These are phyloP conservation scores for Clarias gariepinus DNA, from an alignment of 2,113 vertebrate genomes.

Conservation along the genomic window DNA sequence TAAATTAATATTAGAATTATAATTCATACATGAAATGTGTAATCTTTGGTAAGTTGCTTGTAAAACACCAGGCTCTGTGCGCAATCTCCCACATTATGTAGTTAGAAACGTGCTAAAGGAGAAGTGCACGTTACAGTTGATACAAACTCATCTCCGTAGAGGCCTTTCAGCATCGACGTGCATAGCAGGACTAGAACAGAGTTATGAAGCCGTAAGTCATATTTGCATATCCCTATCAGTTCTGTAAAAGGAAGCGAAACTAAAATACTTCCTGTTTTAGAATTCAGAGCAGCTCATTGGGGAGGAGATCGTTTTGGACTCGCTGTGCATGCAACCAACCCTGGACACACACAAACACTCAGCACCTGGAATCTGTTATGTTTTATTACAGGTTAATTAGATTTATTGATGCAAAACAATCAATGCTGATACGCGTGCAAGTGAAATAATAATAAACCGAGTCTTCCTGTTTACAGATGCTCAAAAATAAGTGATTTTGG, in stretches of 20 bases:
- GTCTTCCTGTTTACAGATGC: not conserved
- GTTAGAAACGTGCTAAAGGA: not conserved
- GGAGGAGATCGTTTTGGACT: not conserved
- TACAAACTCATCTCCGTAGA: not conserved
- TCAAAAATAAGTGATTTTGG: not conserved
- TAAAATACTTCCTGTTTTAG: slow-evolving; percentile 49
- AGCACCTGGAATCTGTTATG: not conserved
- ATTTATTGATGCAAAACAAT: not conserved
- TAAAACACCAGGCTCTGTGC: too few relatives aligned
- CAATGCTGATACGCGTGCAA: not conserved
- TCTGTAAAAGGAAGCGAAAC: slow-evolving; percentile 52
- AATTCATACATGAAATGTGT: too few relatives aligned
- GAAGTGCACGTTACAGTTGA: not conserved
- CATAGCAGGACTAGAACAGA: not conserved
- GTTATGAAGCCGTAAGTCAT: not conserved
- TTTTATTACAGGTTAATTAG: not conserved
- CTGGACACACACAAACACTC: not conserved
- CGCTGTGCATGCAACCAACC: not conserved
- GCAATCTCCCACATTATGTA: not conserved
- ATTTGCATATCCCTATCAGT: slow-evolving; percentile 44
- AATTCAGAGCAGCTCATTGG: slow-evolving; percentile 23
- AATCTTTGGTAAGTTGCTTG: too few relatives aligned
- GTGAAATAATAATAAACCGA: not conserved
- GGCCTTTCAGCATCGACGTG: not conserved
- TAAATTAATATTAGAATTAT: too few relatives aligned